phyloP scores from a whole-genome alignment of 2,888 invertebrate genomes.

The Leptopilina drosophilae region DNA sequence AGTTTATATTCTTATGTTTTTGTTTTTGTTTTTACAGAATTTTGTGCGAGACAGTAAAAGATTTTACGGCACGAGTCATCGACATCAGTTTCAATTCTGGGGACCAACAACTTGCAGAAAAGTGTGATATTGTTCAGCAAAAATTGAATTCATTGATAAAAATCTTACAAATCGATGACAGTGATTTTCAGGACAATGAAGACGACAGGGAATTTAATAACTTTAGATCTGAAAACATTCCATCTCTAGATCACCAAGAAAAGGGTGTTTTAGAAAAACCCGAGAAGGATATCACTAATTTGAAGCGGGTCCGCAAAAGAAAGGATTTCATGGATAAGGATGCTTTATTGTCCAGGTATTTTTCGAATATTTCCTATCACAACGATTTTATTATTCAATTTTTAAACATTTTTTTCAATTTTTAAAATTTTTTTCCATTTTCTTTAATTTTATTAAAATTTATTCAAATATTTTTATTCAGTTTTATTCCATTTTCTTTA shows the following conservation, averaged over 20 bases:
- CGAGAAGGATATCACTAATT: constrained; percentile 79
- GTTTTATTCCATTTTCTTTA: no score
- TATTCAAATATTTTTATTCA: no score
- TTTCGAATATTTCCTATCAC: constrained; percentile 13
- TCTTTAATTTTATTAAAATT: no score
- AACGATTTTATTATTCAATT: no score
- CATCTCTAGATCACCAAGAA: constrained; percentile 66
- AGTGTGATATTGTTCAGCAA: constrained; percentile 86
- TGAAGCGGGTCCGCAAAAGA: constrained; percentile 71
- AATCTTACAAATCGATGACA: constrained; percentile 84
- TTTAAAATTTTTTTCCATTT: no score
- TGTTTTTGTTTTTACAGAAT: constrained; percentile 74
- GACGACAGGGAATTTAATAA: constrained; percentile 67
- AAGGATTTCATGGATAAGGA: constrained; percentile 80
- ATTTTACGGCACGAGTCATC: constrained; percentile 83
- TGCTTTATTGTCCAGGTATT: constrained; percentile 78
- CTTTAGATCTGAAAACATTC: constrained; percentile 58
- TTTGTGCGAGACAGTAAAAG: constrained; percentile 88
- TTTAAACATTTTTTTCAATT: no score
- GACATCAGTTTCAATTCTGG: constrained; percentile 80
- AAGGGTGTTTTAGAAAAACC: constrained; percentile 78
- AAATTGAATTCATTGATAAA: constrained; percentile 87
- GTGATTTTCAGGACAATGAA: constrained; percentile 68
- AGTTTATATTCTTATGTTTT: no score
- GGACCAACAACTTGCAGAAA: constrained; percentile 81